phyloP scores from a whole-genome alignment of 2,888 invertebrate species.

The Drosophila mercatorum region DNA sequence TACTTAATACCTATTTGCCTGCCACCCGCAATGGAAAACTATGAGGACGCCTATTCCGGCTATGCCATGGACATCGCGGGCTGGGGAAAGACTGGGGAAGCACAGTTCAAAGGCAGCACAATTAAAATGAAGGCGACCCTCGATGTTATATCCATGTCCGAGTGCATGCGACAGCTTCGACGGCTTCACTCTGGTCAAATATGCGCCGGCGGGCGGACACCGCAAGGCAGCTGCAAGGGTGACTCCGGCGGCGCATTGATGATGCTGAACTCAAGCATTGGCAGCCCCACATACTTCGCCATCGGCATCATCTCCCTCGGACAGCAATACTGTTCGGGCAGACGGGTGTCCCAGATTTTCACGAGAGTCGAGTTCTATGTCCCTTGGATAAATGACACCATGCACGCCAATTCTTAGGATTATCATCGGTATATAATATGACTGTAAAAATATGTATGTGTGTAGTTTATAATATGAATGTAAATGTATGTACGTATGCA shows the following conservation, averaged over 20 bases:
- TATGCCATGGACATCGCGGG: slow-evolving; percentile 86
- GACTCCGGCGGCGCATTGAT: slow-evolving; percentile 65
- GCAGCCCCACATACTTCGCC: slow-evolving; percentile 27
- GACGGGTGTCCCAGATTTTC: slow-evolving; percentile 44
- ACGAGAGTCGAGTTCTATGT: slow-evolving; percentile 53
- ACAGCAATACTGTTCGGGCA: slow-evolving; percentile 18
- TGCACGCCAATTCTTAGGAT: slow-evolving; percentile 28
- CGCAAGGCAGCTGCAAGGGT: slow-evolving; percentile 42
- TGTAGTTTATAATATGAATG: slow-evolving; percentile 25
- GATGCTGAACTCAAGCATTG: slow-evolving; percentile 3
- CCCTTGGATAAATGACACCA: slow-evolving; percentile 41
- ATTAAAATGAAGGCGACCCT: slow-evolving; percentile 86
- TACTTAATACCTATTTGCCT: slow-evolving; percentile 87
- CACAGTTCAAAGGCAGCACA: slow-evolving; percentile 82
- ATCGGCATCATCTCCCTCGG: slow-evolving; percentile 54
- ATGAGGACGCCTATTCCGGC: slow-evolving; percentile 81
- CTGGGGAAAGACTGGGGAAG: slow-evolving; percentile 87
- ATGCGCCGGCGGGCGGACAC: slow-evolving; percentile 45
- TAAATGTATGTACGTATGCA: slow-evolving; percentile 15
- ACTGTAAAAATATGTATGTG: slow-evolving; percentile 13
- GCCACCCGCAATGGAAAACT: slow-evolving; percentile 80
- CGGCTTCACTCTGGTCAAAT: slow-evolving; percentile 35
- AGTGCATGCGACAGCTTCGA: slow-evolving; percentile 22
- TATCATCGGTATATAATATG: slow-evolving; percentile 10
- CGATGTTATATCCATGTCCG: slow-evolving; percentile 81